These are phyloP conservation scores for Cossypha dichroa DNA, from an alignment of 2,797 vertebrate species.

Conservation along the genomic window DNA sequence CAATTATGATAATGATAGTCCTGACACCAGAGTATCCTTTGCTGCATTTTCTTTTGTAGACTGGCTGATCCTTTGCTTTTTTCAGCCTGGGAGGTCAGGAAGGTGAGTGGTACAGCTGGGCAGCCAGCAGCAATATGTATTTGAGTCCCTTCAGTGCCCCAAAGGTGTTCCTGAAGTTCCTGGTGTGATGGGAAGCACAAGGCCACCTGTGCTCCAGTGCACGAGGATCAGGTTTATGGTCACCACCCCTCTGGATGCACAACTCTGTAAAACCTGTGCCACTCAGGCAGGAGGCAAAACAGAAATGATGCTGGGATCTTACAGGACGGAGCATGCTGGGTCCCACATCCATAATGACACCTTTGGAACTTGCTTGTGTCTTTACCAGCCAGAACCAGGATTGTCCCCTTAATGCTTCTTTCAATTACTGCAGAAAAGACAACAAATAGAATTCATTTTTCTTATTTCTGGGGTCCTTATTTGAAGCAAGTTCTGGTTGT, in stretches of 20 bases:
- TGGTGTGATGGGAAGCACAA: neutral
- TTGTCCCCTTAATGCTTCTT: neutral
- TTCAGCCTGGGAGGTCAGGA: constrained; percentile 18
- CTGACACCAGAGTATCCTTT: neutral
- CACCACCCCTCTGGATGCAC: neutral
- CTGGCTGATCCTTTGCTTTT: constrained; percentile 2
- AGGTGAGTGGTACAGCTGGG: constrained; percentile 35
- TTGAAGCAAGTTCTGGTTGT: neutral
- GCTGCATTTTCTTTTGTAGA: constrained; percentile 4
- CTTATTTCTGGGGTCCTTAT: neutral
- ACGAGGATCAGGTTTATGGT: neutral
- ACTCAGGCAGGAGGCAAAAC: neutral
- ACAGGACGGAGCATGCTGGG: neutral
- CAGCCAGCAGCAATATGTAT: neutral
- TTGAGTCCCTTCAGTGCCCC: neutral
- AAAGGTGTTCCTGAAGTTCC: constrained; percentile 9
- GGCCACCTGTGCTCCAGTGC: neutral
- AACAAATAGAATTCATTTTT: neutral
- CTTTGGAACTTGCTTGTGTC: neutral
- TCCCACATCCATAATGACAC: neutral
- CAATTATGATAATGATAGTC: constrained; percentile 33
- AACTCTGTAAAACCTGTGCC: neutral
- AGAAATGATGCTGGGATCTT: neutral
- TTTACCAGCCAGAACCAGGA: neutral
- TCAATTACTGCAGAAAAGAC: neutral